Base-by-base conservation (phyloP, 1,140 invertebrate species). In the Drosophila micromelanica region DNA sequence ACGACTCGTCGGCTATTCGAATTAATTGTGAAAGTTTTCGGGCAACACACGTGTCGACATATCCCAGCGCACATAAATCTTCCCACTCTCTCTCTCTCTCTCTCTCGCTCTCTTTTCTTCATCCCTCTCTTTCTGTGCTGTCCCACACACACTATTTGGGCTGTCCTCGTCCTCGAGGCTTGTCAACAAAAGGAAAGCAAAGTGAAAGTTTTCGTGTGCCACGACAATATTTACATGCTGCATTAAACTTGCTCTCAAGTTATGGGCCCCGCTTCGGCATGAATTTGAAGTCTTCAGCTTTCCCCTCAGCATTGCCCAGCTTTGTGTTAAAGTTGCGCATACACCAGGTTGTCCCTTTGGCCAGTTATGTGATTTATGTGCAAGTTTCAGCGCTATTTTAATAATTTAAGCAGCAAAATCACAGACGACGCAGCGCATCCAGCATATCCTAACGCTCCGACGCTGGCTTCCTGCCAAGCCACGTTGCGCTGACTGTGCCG, bases 191-290 rank as follows among this genome's bases (percentile, higher is more conserved):
- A 64, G 79, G 43, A 51, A 45, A 56, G 65, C 69, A 67, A 57
- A 76, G 71, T 87, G 81, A 85, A 85, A 85, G 81, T 85, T 85
- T 85, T 87, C 78, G 62, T 85, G 81, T 70, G 78, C 85, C 81
- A 85, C 68, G 82, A 63, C 82, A 87, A 86, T 89, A 86, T 86
- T 86, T 86, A 86, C 82, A 86, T 89, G 82, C 84, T 86, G 84
- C 82, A 86, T 86, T 86, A 86, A 89, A 89, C 82, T 89, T 87
- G 78, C 78, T 69, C 57, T 57, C 63, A 75, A 77, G 72, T 64
- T 74, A 51, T 61, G 54, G 42, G 56, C 61, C 30, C 57, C 46
- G 56, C 27, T 51, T 52, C 23, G 63, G 63, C 30, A 72, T 27
- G 52, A 72, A 67, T 63, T 68, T 73, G 20, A 43, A 60, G 70